These are phyloP conservation scores for Dasyprocta punctata DNA, from an alignment of 2,113 vertebrate species.

Conservation along the genomic window DNA sequence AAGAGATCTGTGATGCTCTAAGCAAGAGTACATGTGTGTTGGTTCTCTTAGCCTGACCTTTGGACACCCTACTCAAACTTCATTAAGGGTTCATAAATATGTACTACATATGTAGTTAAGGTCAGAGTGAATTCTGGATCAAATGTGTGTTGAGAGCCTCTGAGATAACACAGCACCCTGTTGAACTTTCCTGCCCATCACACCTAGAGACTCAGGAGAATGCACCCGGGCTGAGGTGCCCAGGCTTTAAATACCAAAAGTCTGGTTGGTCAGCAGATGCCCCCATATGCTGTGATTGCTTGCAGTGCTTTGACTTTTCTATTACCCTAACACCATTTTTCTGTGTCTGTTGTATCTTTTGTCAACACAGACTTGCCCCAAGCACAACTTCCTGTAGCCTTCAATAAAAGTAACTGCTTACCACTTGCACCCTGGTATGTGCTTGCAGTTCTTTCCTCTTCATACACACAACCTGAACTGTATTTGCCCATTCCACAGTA, in stretches of 20 bases:
- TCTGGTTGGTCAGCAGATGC: not conserved
- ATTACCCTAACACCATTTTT: not conserved
- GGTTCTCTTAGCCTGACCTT: not conserved
- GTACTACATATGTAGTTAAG: not conserved
- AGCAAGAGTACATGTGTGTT: not conserved
- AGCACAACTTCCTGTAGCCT: not conserved
- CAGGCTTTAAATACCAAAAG: not conserved
- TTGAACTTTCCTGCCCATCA: not conserved
- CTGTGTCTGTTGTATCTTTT: not conserved
- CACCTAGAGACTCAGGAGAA: not conserved
- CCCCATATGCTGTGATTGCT: not conserved
- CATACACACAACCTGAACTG: not conserved
- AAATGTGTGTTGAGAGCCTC: not conserved
- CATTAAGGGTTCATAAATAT: not conserved
- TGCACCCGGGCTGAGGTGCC: no score
- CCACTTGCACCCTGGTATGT: not conserved
- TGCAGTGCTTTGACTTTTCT: not conserved
- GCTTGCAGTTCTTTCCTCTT: not conserved
- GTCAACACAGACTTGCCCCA: not conserved
- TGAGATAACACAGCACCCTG: not conserved
- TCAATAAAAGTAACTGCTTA: not conserved
- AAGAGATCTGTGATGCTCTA: not conserved
- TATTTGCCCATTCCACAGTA: not conserved
- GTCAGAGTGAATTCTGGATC: not conserved
- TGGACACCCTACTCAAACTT: not conserved